These are phyloP conservation scores for Coreius guichenoti DNA, from an alignment of 2,797 vertebrate species.

Conservation along the genomic window DNA sequence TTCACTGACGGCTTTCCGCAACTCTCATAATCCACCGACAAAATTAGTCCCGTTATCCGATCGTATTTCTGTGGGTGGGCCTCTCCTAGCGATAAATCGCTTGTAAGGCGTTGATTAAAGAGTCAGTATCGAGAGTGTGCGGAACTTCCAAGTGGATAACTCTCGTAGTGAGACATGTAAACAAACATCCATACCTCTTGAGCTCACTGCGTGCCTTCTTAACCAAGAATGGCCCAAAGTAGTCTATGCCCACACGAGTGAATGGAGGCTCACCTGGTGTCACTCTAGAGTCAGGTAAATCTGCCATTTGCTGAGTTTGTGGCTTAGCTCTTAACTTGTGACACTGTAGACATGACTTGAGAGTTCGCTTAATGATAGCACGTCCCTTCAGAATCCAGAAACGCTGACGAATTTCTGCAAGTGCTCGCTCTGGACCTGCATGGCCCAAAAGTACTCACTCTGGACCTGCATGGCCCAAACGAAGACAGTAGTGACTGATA, in stretches of 20 bases:
- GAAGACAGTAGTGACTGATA: neutral
- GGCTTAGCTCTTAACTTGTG: neutral
- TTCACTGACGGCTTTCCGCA: constrained; percentile 11
- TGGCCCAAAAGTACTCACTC: constrained; percentile 3
- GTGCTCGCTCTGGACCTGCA: constrained; percentile 12
- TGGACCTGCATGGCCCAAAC: constrained; percentile 18
- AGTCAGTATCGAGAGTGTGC: constrained; percentile 17
- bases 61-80: neutral
- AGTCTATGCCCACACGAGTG: neutral
- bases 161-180: constrained; percentile 15
- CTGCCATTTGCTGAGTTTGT: constrained; percentile 5
- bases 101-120: constrained; percentile 3
- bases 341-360: neutral
- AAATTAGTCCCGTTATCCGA: constrained; percentile 38
- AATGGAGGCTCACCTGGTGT: constrained; percentile 18
- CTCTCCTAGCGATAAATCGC: constrained; percentile 10
- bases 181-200: constrained; percentile 13
- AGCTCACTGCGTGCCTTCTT: constrained; percentile 8
- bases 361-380: neutral
- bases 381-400: too few relatives aligned
- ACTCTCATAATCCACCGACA: neutral
- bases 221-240: neutral
- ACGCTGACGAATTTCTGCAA: too few relatives aligned
- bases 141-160: constrained; percentile 19
- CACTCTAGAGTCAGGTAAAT: constrained; percentile 13